Evolutionary conservation across 1,140 invertebrate genomes (phyloP), one percentile per base, ranked within the genome.

Genomic region (Lordiphosa clarofinis): DNA sequence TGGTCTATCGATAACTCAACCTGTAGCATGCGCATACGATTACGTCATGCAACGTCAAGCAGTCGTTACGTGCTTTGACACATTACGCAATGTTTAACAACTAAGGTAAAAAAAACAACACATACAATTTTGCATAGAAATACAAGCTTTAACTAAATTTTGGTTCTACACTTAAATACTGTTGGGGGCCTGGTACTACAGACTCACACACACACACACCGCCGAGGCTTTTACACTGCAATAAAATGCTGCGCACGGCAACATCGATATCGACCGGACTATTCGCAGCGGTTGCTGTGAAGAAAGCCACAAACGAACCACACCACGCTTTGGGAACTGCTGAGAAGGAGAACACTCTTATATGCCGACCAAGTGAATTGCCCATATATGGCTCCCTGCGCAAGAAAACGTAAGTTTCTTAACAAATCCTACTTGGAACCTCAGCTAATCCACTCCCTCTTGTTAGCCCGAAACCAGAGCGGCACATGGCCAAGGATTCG

Each of bases 341-440:
- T 1, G 19, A 43, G 7, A 5, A 38, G 31, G 53, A 61, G 28
- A 56, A 15, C 39, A 49, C 56, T 11, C 19, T 88, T 12, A 33
- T 84, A 1, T 87, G 87, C 36, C 73, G 67, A 13, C 79, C 87
- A 13, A 79, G 68, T 31, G 87, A 89, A 0, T 42, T 89, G 44
- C 87, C 87, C 7, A 63, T 89, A 31, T 89, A 89, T 33, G 66
- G 71, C 4, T 61, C 64, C 5, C 38, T 88, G 31, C 82, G 72
- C 4, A 42, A 50, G 10, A 4, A 49, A 46, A 40, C 40, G 76
- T 81, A 28, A 72, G 65, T 52, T 8, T n/a, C 5, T 0, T 2
- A 0, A 31, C 19, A 39, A 4, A 5, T 31, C 7, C 5, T 2
- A 1, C 5, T 7, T 1, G 6, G 6, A 5, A 3, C 6, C 2